phyloP scores from a whole-genome alignment of 1,140 invertebrate species.

The Dreissena rostriformis region DNA sequence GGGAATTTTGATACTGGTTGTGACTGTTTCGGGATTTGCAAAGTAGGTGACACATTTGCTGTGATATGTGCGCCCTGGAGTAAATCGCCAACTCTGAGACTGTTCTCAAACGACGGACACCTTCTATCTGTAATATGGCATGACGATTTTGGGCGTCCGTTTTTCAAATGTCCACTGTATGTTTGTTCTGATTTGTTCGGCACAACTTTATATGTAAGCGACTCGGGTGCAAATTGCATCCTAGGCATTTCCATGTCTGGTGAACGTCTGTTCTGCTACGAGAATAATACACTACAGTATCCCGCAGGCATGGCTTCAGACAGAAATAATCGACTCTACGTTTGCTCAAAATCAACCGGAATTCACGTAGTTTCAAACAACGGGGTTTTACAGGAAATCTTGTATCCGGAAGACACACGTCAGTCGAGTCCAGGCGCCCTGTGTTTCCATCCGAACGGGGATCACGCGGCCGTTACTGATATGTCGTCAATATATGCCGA shows the following conservation, averaged over 20 bases:
- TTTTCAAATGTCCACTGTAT: constrained; percentile 49
- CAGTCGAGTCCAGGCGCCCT: constrained; percentile 22
- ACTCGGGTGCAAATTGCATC: constrained; percentile 29
- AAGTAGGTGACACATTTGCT: constrained; percentile 19
- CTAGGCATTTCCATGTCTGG: constrained; percentile 20
- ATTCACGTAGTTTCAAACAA: constrained; percentile 43
- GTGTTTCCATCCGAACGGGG: constrained; percentile 41
- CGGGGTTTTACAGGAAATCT: neutral
- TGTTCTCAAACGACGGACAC: constrained; percentile 28
- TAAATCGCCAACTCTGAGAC: constrained; percentile 10
- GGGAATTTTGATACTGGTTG: constrained; percentile 14
- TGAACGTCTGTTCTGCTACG: constrained; percentile 36
- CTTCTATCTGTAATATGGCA: neutral
- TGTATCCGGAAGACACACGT: neutral
- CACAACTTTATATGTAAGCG: constrained; percentile 40
- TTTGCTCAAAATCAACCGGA: constrained; percentile 20
- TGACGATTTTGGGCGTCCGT: neutral
- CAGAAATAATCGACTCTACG: constrained; percentile 45
- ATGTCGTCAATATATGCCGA: neutral
- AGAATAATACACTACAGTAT: constrained; percentile 22
- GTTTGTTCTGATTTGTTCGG: constrained; percentile 39
- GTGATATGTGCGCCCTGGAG: constrained; percentile 51
- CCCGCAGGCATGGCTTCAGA: constrained; percentile 44
- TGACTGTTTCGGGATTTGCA: constrained; percentile 51
- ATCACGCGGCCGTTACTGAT: constrained; percentile 36